Evolutionary conservation across 2,113 vertebrate species (phyloP).

Genomic region (Antigone vipio): DNA sequence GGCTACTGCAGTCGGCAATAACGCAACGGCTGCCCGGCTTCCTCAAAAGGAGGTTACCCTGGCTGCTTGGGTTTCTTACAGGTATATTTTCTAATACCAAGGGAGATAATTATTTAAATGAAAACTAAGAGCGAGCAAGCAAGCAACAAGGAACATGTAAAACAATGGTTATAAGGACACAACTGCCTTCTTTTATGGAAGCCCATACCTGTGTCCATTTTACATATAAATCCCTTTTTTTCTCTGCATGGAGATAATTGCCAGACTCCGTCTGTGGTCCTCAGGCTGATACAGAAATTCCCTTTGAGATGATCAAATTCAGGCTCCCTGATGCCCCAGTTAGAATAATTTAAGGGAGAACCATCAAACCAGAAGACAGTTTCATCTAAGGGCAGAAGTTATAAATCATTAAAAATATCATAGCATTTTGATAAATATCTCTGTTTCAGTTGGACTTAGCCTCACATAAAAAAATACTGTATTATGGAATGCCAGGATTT

Average conservation of each 20-base stretch:
- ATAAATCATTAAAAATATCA: not conserved
- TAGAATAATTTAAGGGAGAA: slow-evolving; percentile 81
- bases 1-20: not conserved
- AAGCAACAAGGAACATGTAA: not conserved
- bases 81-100: not conserved
- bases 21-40: fast-evolving
- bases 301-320: slow-evolving; percentile 66
- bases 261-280: slow-evolving; percentile 82
- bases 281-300: slow-evolving; percentile 79
- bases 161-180: not conserved
- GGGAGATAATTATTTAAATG: not conserved
- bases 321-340: slow-evolving; percentile 83
- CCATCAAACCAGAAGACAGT: slow-evolving; percentile 84
- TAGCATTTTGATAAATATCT: not conserved
- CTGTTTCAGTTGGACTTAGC: not conserved
- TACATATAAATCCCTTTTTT: slow-evolving; percentile 86
- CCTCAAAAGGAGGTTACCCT: not conserved
- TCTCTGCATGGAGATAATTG: slow-evolving; percentile 78
- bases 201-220: slow-evolving; percentile 80
- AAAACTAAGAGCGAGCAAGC: not conserved
- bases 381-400: slow-evolving; percentile 72
- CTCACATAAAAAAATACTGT: not conserved
- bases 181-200: not conserved
- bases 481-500: not conserved
- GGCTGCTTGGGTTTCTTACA: not conserved